Evolutionary conservation across 2,797 vertebrate genomes (phyloP), one percentile per base, ranked within the genome.

Genomic region (Syngnathus acus): DNA sequence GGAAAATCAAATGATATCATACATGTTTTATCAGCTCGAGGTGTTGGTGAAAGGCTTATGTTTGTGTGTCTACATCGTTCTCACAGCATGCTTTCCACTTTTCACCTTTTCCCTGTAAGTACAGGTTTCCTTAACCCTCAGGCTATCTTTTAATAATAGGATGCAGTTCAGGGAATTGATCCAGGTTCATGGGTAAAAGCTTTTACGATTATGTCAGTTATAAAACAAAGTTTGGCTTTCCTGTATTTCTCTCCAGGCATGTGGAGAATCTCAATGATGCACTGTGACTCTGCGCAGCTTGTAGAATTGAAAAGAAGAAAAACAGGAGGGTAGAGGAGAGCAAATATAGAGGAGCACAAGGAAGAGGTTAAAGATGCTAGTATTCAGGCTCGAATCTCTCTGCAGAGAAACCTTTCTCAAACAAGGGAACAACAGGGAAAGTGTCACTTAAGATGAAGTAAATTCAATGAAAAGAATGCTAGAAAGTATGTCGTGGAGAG

Each of bases 1-100:
- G 90, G 84, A 92, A 89, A 93, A 91, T 85, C 80, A 91, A 92
- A 88, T 90, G 90, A 84, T 86, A 64, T 84, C 80, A 84, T 85
- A 68, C 84, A 81, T 86, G 85, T 87, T 84, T 86, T 82, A 82
- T 82, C 78, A 78, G 75, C 70, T 9, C 1, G 54, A 71, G 78
- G 67, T 69, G 68, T 72, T 68, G 68, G 68, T 73, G 74, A 78
- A 67, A 37, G 14, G 26, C 64, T 64, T 68, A 66, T 69, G 68
- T 84, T 80, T 75, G 77, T 77, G 73, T 79, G 71, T 73, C 62
- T 82, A 70, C 45, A 51, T 75, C 63, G 65, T 70, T 67, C 65
- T 78, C 10, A 5, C 58, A 68, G 65, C 19, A n/a, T 78, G 63
- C 57, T 70, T 77, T 66, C 13, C 13, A 66, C 40, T 57, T 55